Percentiles rank a stretch among this genome's conserved stretches.
These are phyloP conservation scores for Phalanger gymnotis DNA, from an alignment of 2,797 vertebrate genomes.

Conservation along the genomic window DNA sequence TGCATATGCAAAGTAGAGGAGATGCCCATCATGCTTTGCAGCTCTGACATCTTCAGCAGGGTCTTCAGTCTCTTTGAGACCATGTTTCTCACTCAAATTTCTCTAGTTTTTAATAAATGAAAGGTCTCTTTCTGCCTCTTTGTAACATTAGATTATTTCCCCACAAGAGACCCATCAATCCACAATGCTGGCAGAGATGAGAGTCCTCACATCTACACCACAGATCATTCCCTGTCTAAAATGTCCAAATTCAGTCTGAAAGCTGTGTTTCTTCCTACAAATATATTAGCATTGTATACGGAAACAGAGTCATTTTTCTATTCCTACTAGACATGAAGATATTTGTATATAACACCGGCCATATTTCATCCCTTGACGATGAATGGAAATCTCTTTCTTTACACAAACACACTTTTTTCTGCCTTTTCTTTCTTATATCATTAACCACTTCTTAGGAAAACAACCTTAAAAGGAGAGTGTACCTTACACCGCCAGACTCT, in stretches of 20 bases:
- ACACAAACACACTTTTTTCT: background rate
- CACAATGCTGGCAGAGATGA: background rate
- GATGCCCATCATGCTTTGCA: background rate
- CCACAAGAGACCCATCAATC: background rate
- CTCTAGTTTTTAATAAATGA: background rate
- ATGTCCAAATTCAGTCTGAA: background rate
- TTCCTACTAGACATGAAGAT: background rate
- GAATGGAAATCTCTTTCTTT: background rate
- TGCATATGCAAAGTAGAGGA: background rate
- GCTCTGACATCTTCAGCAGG: background rate
- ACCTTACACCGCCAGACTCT: background rate
- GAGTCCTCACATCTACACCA: background rate
- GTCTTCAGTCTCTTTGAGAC: background rate
- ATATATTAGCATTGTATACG: background rate
- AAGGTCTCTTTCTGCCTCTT: background rate
- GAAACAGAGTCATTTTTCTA: background rate
- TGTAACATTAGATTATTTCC: background rate
- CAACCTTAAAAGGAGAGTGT: background rate
- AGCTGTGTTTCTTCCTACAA: background rate
- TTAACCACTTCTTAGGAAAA: background rate
- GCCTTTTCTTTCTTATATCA: background rate
- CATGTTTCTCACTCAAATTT: background rate
- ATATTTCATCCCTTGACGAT: background rate
- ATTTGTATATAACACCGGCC: background rate
- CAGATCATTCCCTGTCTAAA: background rate